A percentile compares a stretch with the other conserved stretches of the same genome.
phyloP scores from a whole-genome alignment of 2,888 invertebrate genomes.

The Dolichomitus sp. region DNA sequence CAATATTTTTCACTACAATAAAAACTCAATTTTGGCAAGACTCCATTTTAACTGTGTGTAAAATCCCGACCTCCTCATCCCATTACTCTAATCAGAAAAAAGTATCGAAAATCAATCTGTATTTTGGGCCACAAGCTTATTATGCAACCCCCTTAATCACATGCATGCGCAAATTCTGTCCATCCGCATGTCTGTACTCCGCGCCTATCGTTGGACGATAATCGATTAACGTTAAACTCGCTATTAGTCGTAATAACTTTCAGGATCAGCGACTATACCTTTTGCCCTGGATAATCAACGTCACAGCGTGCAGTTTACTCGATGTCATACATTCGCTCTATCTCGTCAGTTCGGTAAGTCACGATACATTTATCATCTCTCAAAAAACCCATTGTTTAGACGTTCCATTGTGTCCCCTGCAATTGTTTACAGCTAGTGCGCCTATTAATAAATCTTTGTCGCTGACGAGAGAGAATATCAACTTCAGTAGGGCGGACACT shows the following conservation, averaged over 20 bases:
- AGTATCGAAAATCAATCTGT: too few species aligned
- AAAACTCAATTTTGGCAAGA: too few species aligned
- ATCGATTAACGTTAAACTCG: background rate
- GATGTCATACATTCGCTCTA: slow-evolving; percentile 91
- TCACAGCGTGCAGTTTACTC: slow-evolving; percentile 89
- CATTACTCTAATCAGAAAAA: too few species aligned
- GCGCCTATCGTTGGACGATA: background rate
- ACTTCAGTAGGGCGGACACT: background rate
- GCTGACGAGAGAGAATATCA: too few species aligned
- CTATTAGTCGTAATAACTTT: slow-evolving; percentile 74
- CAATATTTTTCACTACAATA: too few species aligned
- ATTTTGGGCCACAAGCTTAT: too few species aligned
- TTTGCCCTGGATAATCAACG: slow-evolving; percentile 92
- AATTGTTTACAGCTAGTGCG: background rate
- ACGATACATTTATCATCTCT: background rate
- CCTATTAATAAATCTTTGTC: slow-evolving; percentile 25
- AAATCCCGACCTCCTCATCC: too few species aligned
- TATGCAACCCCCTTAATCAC: too few species aligned
- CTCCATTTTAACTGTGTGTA: too few species aligned
- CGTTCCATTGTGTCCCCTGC: background rate
- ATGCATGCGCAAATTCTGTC: background rate
- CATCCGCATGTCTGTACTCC: background rate
- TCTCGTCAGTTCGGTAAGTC: slow-evolving; percentile 90
- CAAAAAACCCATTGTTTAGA: background rate
- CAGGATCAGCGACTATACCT: slow-evolving; percentile 91